Conservation (phyloP, 2,888 invertebrate genomes). For the Nesidiocoris tenuis region DNA sequence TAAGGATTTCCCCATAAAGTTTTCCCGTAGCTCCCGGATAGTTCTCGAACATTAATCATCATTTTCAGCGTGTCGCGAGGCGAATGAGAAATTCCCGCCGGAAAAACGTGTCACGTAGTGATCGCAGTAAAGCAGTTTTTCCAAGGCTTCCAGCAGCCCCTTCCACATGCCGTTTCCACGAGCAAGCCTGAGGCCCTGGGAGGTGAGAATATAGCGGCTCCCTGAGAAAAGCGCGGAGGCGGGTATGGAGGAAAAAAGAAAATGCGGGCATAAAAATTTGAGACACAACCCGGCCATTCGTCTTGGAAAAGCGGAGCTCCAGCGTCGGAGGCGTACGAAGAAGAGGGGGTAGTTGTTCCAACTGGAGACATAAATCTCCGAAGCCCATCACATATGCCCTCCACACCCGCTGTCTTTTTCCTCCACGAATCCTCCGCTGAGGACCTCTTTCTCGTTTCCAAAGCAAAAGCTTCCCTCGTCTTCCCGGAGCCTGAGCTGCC, state of each 20-base stretch:
- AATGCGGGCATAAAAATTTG: conserved; percentile 51
- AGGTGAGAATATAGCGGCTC: conserved; percentile 33
- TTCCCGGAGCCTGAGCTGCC: not conserved
- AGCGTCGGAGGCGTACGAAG: too few species aligned
- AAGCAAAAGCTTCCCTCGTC: not conserved
- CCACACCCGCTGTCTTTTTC: not conserved
- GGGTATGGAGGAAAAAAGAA: conserved; percentile 36
- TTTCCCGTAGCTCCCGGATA: not conserved
- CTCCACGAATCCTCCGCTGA: too few species aligned
- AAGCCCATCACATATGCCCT: conserved; percentile 44
- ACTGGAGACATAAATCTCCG: conserved; percentile 39
- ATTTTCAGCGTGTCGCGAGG: not conserved
- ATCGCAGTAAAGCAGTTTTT: conserved; percentile 22
- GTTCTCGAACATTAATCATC: not conserved
- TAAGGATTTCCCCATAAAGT: not conserved
- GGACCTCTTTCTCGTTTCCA: too few species aligned
- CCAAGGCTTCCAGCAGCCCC: not conserved
- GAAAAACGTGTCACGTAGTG: conserved; percentile 23
- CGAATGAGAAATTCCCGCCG: not conserved
- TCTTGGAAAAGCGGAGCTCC: conserved; percentile 45
- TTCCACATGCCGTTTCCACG: not conserved
- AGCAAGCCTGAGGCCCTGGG: not conserved
- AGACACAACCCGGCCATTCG: conserved; percentile 49
- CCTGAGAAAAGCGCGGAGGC: conserved; percentile 10
- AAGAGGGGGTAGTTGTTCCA: conserved; percentile 41